Evolutionary conservation across 2,113 vertebrate species (phyloP).

Genomic region (Tachuris rubrigastra): DNA sequence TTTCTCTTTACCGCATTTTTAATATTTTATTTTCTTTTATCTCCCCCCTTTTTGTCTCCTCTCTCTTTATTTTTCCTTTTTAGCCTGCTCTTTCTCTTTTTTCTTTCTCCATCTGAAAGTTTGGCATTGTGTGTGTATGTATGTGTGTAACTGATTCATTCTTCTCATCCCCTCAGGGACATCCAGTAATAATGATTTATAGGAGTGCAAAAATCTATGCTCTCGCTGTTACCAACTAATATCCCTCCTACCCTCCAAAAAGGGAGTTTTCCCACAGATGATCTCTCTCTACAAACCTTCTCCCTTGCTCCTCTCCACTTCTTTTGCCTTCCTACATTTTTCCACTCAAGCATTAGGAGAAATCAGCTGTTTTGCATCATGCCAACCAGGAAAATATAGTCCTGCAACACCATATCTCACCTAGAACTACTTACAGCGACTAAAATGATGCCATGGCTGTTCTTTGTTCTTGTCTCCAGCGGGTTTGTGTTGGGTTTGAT

Average conservation of each 20-base stretch:
- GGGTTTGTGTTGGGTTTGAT: neutral
- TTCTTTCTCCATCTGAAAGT: neutral
- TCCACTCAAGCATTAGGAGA: neutral
- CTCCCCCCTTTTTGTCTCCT: fast-evolving
- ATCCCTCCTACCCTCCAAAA: slow-evolving; percentile 42
- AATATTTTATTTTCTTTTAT: neutral
- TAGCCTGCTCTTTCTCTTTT: neutral
- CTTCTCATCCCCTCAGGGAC: slow-evolving; percentile 48
- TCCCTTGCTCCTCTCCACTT: neutral
- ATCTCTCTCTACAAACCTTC: neutral
- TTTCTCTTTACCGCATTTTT: fast-evolving
- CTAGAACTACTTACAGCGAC: neutral
- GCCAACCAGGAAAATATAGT: neutral
- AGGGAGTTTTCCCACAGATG: slow-evolving; percentile 8
- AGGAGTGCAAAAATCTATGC: slow-evolving; percentile 49
- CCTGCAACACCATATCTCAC: neutral
- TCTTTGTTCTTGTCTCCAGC: neutral
- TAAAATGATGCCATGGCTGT: neutral
- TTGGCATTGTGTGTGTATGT: neutral
- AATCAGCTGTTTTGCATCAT: neutral
- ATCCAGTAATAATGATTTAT: slow-evolving; percentile 74
- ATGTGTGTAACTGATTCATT: slow-evolving; percentile 49
- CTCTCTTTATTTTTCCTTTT: fast-evolving
- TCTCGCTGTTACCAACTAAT: slow-evolving; percentile 28
- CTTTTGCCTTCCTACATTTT: fast-evolving